phyloP scores from a whole-genome alignment of 1,140 invertebrate species.

The Acromyrmex heyeri region DNA sequence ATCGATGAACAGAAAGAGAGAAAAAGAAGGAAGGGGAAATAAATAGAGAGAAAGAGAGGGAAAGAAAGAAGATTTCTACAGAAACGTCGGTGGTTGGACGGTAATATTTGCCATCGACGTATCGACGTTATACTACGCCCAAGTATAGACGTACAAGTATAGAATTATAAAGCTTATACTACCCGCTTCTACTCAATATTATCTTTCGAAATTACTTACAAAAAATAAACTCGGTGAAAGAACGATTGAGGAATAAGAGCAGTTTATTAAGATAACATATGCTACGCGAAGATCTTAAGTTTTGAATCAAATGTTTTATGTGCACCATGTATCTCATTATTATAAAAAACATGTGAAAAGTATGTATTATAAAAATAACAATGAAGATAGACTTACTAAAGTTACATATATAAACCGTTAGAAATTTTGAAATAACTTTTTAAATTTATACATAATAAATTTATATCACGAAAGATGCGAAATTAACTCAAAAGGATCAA shows the following conservation, averaged over 20 bases:
- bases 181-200: slow-evolving; percentile 15
- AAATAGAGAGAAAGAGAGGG: not conserved
- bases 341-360: not conserved
- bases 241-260: slow-evolving; percentile 10
- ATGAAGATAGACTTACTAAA: not conserved
- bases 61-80: slow-evolving; percentile 6
- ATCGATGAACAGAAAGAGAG: slow-evolving; percentile 1
- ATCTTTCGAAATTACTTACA: slow-evolving; percentile 50
- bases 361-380: not conserved
- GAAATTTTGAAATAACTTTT: not conserved
- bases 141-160: slow-evolving; percentile 39
- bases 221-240: slow-evolving; percentile 46
- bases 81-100: slow-evolving; percentile 14
- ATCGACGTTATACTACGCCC: slow-evolving; percentile 26
- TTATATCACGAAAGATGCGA: not conserved
- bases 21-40: not conserved
- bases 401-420: not conserved
- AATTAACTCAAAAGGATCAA: slow-evolving; percentile 20
- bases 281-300: not conserved
- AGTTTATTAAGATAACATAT: slow-evolving; percentile 51
- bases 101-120: slow-evolving; percentile 50
- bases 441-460: slow-evolving; percentile 13
- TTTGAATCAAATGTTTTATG: slow-evolving; percentile 7
- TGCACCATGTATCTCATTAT: not conserved
- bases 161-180: slow-evolving; percentile 45